phyloP scores from a whole-genome alignment of 1,140 invertebrate genomes.

The Leptopilina boulardi region DNA sequence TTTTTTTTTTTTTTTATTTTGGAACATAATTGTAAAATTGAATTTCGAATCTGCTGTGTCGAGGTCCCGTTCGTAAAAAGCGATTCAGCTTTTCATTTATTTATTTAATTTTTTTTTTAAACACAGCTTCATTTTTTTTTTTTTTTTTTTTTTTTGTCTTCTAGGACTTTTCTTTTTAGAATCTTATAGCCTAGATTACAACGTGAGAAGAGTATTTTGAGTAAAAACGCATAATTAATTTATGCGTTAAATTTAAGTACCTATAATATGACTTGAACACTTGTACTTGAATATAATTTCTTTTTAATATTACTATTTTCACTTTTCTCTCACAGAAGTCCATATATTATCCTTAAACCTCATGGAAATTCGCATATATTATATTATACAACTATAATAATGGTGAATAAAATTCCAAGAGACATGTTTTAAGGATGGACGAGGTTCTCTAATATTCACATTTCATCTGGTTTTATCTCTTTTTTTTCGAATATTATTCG shows the following conservation, averaged over 20 bases:
- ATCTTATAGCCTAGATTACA: constrained; percentile 19
- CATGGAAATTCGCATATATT: not conserved
- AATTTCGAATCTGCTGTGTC: constrained; percentile 1
- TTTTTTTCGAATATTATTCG: not conserved
- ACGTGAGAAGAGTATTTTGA: constrained; percentile 12
- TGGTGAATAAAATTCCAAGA: not conserved
- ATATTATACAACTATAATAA: not conserved
- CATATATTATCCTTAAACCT: not conserved
- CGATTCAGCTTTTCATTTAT: constrained; percentile 7
- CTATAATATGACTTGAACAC: constrained; percentile 39
- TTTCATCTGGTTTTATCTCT: not conserved
- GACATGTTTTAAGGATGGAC: not conserved
- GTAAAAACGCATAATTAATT: constrained; percentile 20
- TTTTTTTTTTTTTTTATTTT: not conserved
- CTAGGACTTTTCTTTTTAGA: constrained; percentile 23
- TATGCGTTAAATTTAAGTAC: not conserved
- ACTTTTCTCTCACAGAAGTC: not conserved
- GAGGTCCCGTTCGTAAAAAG: constrained; percentile 27
- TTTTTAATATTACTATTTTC: constrained; percentile 16
- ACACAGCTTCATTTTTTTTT: too few species aligned
- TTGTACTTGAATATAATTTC: constrained; percentile 35
- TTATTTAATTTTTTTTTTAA: not conserved
- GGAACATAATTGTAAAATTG: not conserved
- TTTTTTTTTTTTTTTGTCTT: constrained; percentile 4
- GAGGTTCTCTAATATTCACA: constrained; percentile 7